phyloP scores from a whole-genome alignment of 2,888 invertebrate species.

The Romanomermis culicivorax region DNA sequence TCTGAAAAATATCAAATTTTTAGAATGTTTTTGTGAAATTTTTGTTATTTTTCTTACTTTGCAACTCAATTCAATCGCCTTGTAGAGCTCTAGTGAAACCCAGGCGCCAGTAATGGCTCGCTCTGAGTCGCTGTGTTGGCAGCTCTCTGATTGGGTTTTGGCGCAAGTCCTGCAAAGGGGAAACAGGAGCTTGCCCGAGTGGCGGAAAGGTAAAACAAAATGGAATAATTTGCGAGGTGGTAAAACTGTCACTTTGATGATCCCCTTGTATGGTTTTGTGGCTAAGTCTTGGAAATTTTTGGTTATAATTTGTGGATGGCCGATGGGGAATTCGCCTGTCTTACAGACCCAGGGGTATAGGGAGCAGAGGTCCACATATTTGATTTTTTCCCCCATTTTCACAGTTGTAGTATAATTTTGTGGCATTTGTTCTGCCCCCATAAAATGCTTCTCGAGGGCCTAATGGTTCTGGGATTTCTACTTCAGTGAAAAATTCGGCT shows the following conservation, averaged over 20 bases:
- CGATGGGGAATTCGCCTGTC: background rate
- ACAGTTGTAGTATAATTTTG: no score
- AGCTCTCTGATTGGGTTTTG: background rate
- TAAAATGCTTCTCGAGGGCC: background rate
- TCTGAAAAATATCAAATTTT: no score
- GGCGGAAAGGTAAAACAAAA: background rate
- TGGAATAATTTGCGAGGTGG: background rate
- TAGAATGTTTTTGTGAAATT: no score
- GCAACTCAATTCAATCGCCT: background rate
- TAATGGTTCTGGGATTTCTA: background rate
- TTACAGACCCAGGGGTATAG: no score
- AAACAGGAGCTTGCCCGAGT: background rate
- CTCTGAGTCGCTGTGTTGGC: background rate
- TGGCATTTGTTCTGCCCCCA: background rate
- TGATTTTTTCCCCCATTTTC: background rate
- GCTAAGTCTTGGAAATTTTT: background rate
- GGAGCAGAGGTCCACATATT: no score
- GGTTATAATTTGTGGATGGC: background rate
- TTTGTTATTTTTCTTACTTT: no score
- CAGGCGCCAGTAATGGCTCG: background rate
- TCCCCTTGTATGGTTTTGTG: background rate
- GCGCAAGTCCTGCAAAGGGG: background rate
- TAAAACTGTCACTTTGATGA: background rate
- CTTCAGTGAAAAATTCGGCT: no score
- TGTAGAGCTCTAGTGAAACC: background rate